These are phyloP conservation scores for Pseudococcus viburni DNA, from an alignment of 2,888 invertebrate genomes.

Conservation along the genomic window DNA sequence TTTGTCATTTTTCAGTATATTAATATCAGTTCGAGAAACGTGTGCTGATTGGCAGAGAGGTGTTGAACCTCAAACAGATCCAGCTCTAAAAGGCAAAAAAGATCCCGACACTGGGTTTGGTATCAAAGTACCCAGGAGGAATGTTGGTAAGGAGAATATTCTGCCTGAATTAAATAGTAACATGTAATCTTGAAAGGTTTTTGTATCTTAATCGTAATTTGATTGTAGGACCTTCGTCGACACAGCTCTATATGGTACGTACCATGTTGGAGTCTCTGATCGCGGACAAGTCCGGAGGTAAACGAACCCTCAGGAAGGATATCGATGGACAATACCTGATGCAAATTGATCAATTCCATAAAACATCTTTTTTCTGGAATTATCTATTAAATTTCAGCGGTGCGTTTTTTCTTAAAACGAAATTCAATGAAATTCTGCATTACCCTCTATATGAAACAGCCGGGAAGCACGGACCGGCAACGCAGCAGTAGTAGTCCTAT, in stretches of 20 bases:
- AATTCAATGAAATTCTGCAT: neutral
- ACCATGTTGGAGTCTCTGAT: constrained; percentile 98
- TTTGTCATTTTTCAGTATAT: constrained; percentile 79
- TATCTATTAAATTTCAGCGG: constrained; percentile 93
- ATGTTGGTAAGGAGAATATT: constrained; percentile 81
- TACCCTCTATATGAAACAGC: no score
- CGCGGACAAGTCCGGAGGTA: constrained; percentile 96
- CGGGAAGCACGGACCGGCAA: no score
- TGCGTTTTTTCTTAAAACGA: constrained; percentile 71
- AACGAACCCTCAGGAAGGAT: constrained; percentile 94
- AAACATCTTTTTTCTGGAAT: constrained; percentile 97
- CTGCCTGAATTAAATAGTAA: no score
- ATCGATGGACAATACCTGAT: constrained; percentile 93
- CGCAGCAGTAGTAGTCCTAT: no score
- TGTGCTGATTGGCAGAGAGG: constrained; percentile 97
- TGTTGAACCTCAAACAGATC: constrained; percentile 92
- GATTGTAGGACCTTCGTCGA: constrained; percentile 84
- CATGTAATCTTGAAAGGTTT: neutral
- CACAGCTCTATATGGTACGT: constrained; percentile 98
- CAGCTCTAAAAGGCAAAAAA: constrained; percentile 92
- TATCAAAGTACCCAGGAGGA: constrained; percentile 91
- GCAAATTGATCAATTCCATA: constrained; percentile 96
- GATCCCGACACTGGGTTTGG: constrained; percentile 93
- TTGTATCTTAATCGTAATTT: neutral
- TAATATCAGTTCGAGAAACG: constrained; percentile 96